A percentile compares a stretch with the other conserved stretches of the same genome.
phyloP scores from a whole-genome alignment of 1,140 invertebrate genomes.

The Brachionus asplanchnoidis region DNA sequence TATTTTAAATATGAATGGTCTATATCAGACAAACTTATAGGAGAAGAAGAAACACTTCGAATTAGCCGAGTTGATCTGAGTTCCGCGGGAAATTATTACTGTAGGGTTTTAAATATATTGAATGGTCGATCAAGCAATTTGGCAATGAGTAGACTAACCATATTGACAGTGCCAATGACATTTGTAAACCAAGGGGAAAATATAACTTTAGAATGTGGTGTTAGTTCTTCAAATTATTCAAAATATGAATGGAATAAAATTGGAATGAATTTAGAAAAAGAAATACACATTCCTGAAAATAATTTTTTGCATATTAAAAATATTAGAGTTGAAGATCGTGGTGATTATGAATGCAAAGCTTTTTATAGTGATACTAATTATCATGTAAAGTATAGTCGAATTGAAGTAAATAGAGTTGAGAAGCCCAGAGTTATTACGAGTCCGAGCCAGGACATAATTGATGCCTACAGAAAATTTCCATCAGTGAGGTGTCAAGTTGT shows the following conservation, averaged over 20 bases:
- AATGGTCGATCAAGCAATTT: neutral
- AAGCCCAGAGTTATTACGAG: neutral
- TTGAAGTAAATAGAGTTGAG: constrained; percentile 18
- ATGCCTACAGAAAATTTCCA: neutral
- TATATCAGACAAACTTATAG: neutral
- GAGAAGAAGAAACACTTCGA: neutral
- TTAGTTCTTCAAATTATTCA: neutral
- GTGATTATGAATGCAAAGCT: constrained; percentile 10
- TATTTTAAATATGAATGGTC: neutral
- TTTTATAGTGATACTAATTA: neutral
- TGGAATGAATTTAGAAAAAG: neutral
- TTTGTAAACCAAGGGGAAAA: neutral
- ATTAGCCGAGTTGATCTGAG: neutral
- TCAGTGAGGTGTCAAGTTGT: neutral
- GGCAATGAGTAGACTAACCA: neutral
- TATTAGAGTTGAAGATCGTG: neutral
- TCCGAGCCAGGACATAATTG: neutral
- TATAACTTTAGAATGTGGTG: neutral
- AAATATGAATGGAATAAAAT: constrained; percentile 24
- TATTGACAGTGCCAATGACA: neutral
- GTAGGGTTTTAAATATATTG: neutral
- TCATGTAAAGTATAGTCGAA: neutral
- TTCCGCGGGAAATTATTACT: neutral
- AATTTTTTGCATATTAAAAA: neutral
- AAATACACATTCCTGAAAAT: neutral